Percentiles rank a stretch among this genome's conserved stretches.
Evolutionary conservation across 2,797 vertebrate species (phyloP).

Genomic region (Rhabdomys pumilio): DNA sequence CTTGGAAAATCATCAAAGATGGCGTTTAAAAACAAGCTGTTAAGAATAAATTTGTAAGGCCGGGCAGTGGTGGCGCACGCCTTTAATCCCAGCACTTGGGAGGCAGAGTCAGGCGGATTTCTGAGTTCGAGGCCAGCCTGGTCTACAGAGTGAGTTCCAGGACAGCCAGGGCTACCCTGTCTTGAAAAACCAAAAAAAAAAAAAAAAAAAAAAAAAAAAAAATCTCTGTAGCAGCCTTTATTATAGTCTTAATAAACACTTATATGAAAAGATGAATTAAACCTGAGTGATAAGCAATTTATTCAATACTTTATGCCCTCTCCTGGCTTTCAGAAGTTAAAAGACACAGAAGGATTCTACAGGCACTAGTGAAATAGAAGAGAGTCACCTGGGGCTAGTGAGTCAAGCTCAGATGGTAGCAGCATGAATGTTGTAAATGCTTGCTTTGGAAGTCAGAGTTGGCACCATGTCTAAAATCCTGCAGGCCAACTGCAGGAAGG

Average conservation of each 20-base stretch:
- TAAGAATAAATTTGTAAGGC: background rate
- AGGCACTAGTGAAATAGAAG: background rate
- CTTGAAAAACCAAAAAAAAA: too few species aligned
- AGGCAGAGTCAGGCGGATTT: too few species aligned
- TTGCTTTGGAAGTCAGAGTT: background rate
- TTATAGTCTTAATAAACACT: conserved; percentile 32
- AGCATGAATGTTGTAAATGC: background rate
- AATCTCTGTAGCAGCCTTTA: background rate
- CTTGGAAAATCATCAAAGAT: conserved; percentile 51
- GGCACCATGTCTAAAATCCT: background rate
- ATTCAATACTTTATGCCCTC: background rate
- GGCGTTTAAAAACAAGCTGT: background rate
- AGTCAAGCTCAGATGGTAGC: too few species aligned
- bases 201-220: too few species aligned
- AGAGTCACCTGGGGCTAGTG: background rate
- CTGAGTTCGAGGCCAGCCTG: too few species aligned
- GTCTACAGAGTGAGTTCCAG: too few species aligned
- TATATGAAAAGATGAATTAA: background rate
- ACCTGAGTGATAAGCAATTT: conserved; percentile 2
- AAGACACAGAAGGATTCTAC: background rate
- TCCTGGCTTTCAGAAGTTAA: background rate
- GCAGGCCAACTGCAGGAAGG: background rate
- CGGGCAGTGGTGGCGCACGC: too few species aligned
- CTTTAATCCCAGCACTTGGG: too few species aligned
- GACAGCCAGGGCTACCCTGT: too few species aligned